A percentile compares a stretch with the other conserved stretches of the same genome.
Evolutionary conservation across 2,797 vertebrate genomes (phyloP).

Genomic region (Vipera ursinii): DNA sequence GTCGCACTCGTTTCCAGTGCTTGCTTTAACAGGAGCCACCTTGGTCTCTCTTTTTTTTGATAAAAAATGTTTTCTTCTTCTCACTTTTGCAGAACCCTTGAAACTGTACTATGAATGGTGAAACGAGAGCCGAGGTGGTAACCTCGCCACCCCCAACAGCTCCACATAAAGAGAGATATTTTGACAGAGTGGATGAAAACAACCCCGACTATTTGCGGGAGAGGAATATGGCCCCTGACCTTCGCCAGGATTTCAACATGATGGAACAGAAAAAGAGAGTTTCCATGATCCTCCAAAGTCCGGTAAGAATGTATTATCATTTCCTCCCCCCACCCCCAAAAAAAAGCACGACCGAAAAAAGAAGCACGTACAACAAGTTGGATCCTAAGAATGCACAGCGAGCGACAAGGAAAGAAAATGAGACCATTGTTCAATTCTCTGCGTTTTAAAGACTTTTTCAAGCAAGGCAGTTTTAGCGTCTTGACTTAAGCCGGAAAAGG

Average conservation of each 20-base stretch:
- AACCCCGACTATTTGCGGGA: constrained; percentile 93
- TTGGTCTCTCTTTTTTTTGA: neutral
- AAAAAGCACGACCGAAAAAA: neutral
- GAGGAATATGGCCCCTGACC: constrained; percentile 97
- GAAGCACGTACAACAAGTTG: neutral
- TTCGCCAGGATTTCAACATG: constrained; percentile 99
- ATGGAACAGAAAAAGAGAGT: constrained; percentile 99
- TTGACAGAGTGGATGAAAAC: constrained; percentile 96
- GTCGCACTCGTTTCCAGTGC: neutral
- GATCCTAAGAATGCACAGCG: neutral
- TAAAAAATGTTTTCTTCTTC: constrained; percentile 10
- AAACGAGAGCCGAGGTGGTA: constrained; percentile 91
- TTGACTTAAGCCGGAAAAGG: neutral
- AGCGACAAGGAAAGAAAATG: neutral
- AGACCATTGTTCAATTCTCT: neutral
- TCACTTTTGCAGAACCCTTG: constrained; percentile 49
- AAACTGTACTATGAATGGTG: constrained; percentile 89
- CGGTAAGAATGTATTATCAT: constrained; percentile 74
- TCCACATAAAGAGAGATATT: constrained; percentile 97
- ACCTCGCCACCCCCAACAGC: constrained; percentile 92
- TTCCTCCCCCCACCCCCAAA: neutral
- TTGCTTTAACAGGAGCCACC: neutral
- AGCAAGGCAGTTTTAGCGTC: neutral
- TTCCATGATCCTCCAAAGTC: constrained; percentile 98
- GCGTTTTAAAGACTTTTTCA: neutral